Base-by-base conservation (phyloP, 2,888 invertebrate species). In the Chalcis sispes region DNA sequence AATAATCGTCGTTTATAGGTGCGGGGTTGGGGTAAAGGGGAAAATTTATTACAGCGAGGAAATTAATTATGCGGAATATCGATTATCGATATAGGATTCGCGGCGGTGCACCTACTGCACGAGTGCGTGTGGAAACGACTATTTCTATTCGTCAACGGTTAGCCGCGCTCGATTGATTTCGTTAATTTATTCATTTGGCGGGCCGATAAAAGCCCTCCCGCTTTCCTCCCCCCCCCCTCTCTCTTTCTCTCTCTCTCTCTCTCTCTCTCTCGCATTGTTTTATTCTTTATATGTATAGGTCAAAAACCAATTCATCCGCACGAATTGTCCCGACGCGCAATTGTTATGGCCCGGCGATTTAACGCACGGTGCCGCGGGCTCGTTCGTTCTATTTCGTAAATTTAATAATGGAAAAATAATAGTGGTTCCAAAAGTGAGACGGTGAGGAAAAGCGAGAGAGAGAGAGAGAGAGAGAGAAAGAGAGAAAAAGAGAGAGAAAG, bases 371-470 rank as follows among this genome's bases (percentile, higher is more conserved):
- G 40, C 10, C 3, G 13, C 15, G 13, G 48, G 10, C 18, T n/a
- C n/a, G n/a, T n/a, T n/a, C n/a, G n/a, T n/a, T n/a, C n/a, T n/a
- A n/a, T 54, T 29, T 42, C 25, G 59, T 36, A 59, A 74, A 69
- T 46, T 72, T 66, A 65, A 69, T 77, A 69, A 77, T 77, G 64
- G 64, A 77, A 59, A 67, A 73, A 70, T 77, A 77, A 77, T 77
- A 56, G 56, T 42, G 54, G 54, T 10, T 46, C n/a, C n/a, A n/a
- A n/a, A n/a, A n/a, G n/a, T n/a, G n/a, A n/a, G n/a, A n/a, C n/a
- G n/a, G n/a, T n/a, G n/a, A n/a, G n/a, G n/a, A n/a, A n/a, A n/a
- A n/a, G n/a, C n/a, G n/a, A n/a, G n/a, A n/a, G n/a, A 20, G 10
- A 29, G 1, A 29, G 10, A n/a, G 3, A n/a, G n/a, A n/a, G n/a